Percentiles rank a stretch among this genome's conserved stretches.
These are phyloP conservation scores for Agrotis ipsilon DNA, from an alignment of 2,888 invertebrate genomes.

Conservation along the genomic window DNA sequence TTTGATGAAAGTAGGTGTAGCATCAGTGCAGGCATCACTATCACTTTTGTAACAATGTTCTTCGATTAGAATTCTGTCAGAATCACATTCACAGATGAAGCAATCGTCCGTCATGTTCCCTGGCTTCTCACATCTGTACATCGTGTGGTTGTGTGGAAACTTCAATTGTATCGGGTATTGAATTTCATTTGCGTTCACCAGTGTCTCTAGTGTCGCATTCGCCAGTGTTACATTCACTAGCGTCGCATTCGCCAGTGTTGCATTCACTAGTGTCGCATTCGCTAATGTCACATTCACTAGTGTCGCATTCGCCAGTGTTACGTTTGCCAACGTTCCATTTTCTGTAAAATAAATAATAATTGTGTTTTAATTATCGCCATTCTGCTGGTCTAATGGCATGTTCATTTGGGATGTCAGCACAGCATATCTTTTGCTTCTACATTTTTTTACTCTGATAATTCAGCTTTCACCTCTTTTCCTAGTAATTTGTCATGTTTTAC, in stretches of 20 bases:
- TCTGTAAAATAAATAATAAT: constrained; percentile 29
- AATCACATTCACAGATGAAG: constrained; percentile 80
- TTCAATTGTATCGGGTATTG: constrained; percentile 29
- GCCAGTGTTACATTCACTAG: constrained; percentile 19
- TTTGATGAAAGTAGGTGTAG: constrained; percentile 73
- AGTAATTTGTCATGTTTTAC: too few species aligned
- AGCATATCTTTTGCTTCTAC: too few species aligned
- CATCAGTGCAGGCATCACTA: constrained; percentile 66
- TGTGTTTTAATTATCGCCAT: not conserved
- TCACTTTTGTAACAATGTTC: constrained; percentile 83
- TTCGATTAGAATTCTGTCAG: constrained; percentile 68
- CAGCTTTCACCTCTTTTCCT: too few species aligned
- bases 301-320: not conserved
- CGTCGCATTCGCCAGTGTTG: not conserved
- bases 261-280: not conserved
- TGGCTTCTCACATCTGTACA: constrained; percentile 70
- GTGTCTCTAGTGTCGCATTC: not conserved
- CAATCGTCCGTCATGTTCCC: constrained; percentile 77
- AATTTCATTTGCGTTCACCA: constrained; percentile 21
- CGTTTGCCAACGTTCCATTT: constrained; percentile 30
- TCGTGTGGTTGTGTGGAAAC: constrained; percentile 72
- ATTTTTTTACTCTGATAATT: too few species aligned
- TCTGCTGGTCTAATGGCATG: not conserved
- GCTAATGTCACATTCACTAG: constrained; percentile 19
- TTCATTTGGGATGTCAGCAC: too few species aligned